These are phyloP conservation scores for Peromyscus polionotus DNA, from an alignment of 2,113 vertebrate genomes.

Conservation along the genomic window DNA sequence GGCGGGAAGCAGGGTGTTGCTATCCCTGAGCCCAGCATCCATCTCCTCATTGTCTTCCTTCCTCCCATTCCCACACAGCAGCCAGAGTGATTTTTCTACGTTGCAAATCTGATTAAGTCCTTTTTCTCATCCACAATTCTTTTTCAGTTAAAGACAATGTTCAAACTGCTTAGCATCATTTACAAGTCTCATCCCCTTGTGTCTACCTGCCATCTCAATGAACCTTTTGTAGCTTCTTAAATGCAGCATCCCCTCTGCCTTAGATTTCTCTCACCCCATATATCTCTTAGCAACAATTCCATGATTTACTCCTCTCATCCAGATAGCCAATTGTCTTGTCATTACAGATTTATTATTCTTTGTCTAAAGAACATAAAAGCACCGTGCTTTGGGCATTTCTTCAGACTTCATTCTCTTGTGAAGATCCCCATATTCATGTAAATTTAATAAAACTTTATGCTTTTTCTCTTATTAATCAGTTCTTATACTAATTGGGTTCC, in stretches of 20 bases:
- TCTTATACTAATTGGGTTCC: not conserved
- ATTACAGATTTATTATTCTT: slow-evolving; percentile 43
- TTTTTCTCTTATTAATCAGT: slow-evolving; percentile 56
- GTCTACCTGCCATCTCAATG: not conserved
- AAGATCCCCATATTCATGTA: not conserved
- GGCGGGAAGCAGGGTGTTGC: not conserved
- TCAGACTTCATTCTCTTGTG: slow-evolving; percentile 31
- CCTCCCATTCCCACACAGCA: not conserved
- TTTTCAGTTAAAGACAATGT: not conserved
- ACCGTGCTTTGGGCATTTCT: slow-evolving; percentile 17
- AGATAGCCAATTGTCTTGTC: slow-evolving; percentile 8
- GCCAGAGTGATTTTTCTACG: not conserved
- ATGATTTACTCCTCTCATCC: not conserved
- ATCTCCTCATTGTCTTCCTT: not conserved
- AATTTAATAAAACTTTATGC: slow-evolving; percentile 51
- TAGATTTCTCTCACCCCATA: not conserved
- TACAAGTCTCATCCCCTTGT: not conserved
- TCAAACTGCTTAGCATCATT: not conserved
- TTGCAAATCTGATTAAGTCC: not conserved
- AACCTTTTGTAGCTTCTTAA: not conserved
- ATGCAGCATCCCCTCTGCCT: not conserved
- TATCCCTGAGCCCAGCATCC: not conserved
- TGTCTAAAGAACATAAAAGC: slow-evolving; percentile 37
- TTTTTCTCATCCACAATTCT: not conserved
- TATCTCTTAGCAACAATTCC: not conserved